These are phyloP conservation scores for Tenthredo amoena DNA, from an alignment of 2,888 invertebrate genomes.

Conservation along the genomic window DNA sequence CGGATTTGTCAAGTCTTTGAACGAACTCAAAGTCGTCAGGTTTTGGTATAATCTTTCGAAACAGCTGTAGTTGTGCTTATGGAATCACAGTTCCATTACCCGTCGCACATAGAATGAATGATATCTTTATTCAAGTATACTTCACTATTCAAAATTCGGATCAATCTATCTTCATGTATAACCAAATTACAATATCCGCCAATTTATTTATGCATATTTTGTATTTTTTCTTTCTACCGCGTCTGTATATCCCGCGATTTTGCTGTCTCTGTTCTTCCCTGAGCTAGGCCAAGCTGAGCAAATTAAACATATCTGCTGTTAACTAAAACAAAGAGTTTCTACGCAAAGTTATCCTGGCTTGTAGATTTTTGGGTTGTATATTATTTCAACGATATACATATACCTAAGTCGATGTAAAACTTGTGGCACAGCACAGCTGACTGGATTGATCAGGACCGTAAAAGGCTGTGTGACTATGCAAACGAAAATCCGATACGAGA, in stretches of 20 bases:
- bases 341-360: background rate
- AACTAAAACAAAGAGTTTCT: background rate
- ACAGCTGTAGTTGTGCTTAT: background rate
- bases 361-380: background rate
- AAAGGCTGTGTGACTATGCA: constrained; percentile 26
- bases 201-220: background rate
- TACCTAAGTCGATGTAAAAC: background rate
- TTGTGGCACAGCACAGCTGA: constrained; percentile 2
- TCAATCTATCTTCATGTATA: background rate
- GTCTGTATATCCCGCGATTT: background rate
- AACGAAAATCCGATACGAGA: constrained; percentile 4
- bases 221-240: background rate
- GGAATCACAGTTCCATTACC: background rate
- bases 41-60: background rate
- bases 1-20: background rate
- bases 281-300: constrained; percentile 34
- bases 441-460: constrained; percentile 24
- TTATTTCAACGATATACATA: background rate
- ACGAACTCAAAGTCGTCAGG: background rate
- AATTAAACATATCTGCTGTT: constrained; percentile 28
- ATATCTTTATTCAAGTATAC: background rate
- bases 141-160: background rate
- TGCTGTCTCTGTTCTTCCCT: background rate
- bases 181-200: background rate
- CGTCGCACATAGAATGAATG: background rate